Conservation (phyloP, 2,113 vertebrate genomes). For the Rhabdornis inornatus region DNA sequence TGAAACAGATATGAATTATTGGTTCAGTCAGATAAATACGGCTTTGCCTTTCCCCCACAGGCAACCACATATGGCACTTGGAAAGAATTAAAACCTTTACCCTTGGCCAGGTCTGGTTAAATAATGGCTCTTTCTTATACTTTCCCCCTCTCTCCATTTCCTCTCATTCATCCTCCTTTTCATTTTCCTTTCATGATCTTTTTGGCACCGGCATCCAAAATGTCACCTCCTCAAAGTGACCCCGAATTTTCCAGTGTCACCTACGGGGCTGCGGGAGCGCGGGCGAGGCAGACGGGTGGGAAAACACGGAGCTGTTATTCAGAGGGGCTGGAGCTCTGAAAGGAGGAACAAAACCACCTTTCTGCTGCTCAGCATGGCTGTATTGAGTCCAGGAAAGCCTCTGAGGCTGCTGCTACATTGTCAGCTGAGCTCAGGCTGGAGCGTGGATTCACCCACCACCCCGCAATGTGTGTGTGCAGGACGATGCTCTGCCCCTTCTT, state of each 20-base stretch:
- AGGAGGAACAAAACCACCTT: conserved; percentile 27
- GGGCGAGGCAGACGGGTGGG: neutral
- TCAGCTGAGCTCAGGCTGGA: neutral
- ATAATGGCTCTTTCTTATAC: conserved; percentile 62
- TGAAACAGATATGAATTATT: conserved; percentile 76
- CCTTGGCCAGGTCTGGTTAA: conserved; percentile 56
- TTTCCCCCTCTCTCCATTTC: conserved; percentile 45
- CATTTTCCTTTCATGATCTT: conserved; percentile 57
- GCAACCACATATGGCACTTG: conserved; percentile 67
- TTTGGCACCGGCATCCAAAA: conserved; percentile 22
- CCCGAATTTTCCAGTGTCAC: conserved; percentile 59
- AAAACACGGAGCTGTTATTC: neutral
- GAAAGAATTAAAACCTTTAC: conserved; percentile 70
- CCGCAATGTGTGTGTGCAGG: accelerated
- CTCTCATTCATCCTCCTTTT: conserved; percentile 64
- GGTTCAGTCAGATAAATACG: conserved; percentile 71
- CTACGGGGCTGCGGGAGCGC: conserved; percentile 6
- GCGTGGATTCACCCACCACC: accelerated
- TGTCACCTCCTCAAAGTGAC: conserved; percentile 53
- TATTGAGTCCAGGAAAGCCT: accelerated
- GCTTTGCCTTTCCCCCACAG: conserved; percentile 57
- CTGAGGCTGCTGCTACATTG: accelerated
- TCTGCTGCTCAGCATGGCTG: neutral
- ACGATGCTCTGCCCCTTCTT: neutral
- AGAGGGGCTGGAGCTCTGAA: neutral